Evolutionary conservation across 1,140 invertebrate species (phyloP).

Genomic region (Ladona fulva): DNA sequence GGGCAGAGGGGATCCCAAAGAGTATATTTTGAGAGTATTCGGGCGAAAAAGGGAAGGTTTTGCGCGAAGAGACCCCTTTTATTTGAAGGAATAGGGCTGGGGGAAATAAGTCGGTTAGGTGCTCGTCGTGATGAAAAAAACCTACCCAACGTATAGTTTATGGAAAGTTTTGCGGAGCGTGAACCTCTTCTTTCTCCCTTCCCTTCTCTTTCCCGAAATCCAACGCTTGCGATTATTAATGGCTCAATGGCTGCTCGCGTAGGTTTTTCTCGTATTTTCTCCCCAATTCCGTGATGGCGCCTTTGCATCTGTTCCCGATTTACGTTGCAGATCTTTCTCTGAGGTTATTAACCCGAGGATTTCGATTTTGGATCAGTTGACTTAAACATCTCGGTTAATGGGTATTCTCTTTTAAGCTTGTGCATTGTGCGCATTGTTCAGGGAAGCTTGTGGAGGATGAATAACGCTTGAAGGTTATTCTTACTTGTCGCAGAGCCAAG

Average conservation of each 20-base stretch:
- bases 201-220: background rate
- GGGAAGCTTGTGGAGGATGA: no score
- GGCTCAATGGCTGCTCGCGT: background rate
- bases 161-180: slow-evolving; percentile 3
- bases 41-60: background rate
- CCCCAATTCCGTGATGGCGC: no score
- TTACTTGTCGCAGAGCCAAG: no score
- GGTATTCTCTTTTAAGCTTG: no score
- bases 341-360: no score
- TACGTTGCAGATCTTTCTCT: no score
- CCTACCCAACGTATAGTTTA: background rate
- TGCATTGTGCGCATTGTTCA: no score
- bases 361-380: no score
- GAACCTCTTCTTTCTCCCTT: background rate
- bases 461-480: no score
- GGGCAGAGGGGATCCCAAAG: background rate
- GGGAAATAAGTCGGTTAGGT: slow-evolving; percentile 3
- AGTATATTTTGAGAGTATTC: background rate
- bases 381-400: no score
- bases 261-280: no score
- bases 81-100: background rate
- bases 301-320: no score
- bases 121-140: background rate
- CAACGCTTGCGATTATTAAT: background rate
- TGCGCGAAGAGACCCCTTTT: background rate